Evolutionary conservation across 2,113 vertebrate species (phyloP).

Genomic region (Arizona elegans): DNA sequence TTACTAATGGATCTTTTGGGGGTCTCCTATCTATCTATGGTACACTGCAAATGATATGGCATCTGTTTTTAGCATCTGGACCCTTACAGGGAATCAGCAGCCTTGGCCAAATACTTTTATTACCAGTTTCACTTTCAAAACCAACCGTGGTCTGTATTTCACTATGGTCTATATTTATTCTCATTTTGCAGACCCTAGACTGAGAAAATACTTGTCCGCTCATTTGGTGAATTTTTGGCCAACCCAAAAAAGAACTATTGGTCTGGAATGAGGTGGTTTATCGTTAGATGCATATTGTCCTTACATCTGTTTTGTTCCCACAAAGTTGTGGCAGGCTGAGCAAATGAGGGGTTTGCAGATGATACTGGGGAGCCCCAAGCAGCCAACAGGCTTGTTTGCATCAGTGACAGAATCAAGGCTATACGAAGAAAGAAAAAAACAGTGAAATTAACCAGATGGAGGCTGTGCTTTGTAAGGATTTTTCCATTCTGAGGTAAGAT

Average conservation of each 20-base stretch:
- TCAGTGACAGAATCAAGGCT: not conserved
- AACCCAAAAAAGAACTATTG: not conserved
- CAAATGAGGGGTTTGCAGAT: not conserved
- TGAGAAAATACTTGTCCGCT: not conserved
- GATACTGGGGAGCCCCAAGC: slow-evolving; percentile 4
- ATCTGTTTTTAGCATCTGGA: not conserved
- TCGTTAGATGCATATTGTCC: slow-evolving; percentile 4
- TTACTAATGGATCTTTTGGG: not conserved
- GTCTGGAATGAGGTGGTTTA: not conserved
- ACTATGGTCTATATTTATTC: not conserved
- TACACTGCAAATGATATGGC: not conserved
- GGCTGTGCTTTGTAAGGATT: slow-evolving; percentile 20
- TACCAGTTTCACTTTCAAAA: not conserved
- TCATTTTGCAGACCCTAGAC: slow-evolving; percentile 4
- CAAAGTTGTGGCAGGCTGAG: not conserved
- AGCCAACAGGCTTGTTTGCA: not conserved
- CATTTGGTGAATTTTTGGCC: not conserved
- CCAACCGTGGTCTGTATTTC: not conserved
- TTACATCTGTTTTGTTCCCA: slow-evolving; percentile 11
- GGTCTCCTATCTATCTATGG: not conserved
- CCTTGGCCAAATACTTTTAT: not conserved
- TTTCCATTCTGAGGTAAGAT: slow-evolving; percentile 40
- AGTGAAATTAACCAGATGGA: slow-evolving; percentile 37
- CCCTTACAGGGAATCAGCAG: not conserved
- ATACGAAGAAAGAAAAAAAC: not conserved